Conservation (phyloP, 30 jellyfish, hydroid and myxozoan genomes). For the Mastigias papua region DNA sequence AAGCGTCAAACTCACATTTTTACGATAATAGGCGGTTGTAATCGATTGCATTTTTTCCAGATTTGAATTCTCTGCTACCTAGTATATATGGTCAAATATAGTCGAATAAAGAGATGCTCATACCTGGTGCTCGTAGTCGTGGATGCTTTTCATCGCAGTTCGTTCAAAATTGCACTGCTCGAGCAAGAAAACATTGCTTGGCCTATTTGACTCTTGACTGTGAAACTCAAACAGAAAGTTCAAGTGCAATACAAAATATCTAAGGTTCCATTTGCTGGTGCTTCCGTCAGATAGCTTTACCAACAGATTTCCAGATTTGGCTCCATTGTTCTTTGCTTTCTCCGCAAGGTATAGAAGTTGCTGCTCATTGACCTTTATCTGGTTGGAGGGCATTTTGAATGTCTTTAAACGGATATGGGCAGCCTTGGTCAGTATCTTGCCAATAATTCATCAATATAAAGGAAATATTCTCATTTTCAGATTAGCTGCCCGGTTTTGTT, state of each 20-base stretch:
- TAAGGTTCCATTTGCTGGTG: conserved; percentile 59
- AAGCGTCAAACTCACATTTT: neutral
- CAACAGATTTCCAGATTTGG: conserved; percentile 57
- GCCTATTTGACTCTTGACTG: conserved; percentile 53
- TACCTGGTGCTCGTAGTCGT: conserved; percentile 78
- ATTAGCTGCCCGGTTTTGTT: conserved; percentile 68
- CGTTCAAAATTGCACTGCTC: conserved; percentile 79
- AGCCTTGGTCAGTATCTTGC: conserved; percentile 4
- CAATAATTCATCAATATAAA: conserved; percentile 6
- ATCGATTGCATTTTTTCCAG: neutral
- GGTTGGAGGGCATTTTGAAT: conserved; percentile 59
- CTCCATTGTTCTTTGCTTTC: conserved; percentile 71
- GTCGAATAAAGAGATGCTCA: neutral
- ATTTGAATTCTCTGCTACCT: neutral
- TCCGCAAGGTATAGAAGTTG: conserved; percentile 66
- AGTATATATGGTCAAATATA: neutral
- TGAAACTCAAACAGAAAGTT: conserved; percentile 76
- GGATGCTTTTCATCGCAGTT: conserved; percentile 62
- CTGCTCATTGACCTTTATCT: conserved; percentile 45
- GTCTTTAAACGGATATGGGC: neutral
- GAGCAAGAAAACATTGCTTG: conserved; percentile 48
- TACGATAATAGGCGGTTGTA: neutral
- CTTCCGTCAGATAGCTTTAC: conserved; percentile 63
- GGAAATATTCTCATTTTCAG: conserved; percentile 21
- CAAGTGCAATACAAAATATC: conserved; percentile 68